Evolutionary conservation across 2,797 vertebrate species (phyloP).

Genomic region (Peromyscus melanophrys): DNA sequence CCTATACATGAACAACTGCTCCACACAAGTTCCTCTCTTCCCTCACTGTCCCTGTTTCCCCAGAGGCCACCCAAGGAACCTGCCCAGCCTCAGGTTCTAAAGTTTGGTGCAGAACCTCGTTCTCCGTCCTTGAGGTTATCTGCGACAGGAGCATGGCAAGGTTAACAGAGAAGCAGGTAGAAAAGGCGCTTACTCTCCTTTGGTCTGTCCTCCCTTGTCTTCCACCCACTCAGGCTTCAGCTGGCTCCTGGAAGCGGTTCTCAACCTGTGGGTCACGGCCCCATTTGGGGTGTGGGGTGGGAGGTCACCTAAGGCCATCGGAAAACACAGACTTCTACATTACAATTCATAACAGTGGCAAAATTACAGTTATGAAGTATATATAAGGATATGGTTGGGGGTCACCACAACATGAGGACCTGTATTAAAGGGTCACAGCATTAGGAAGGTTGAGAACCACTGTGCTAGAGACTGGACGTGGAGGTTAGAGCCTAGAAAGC

Average conservation of each 20-base stretch:
- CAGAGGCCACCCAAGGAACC: background rate
- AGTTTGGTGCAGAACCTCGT: accelerated
- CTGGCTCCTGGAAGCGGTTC: background rate
- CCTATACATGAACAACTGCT: background rate
- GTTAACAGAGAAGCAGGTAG: background rate
- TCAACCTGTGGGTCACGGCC: background rate
- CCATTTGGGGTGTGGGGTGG: accelerated
- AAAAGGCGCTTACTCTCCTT: background rate
- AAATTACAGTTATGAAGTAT: background rate
- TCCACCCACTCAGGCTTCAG: background rate
- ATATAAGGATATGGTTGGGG: background rate
- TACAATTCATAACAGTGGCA: background rate
- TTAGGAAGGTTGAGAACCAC: background rate
- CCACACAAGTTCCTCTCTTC: background rate
- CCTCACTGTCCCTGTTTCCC: background rate
- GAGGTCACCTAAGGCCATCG: background rate
- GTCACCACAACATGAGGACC: background rate
- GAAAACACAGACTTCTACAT: background rate
- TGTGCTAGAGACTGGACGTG: background rate
- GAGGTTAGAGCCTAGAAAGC: background rate
- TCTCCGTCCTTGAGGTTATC: background rate
- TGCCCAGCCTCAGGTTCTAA: background rate
- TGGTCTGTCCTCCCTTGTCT: background rate
- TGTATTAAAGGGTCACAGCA: background rate
- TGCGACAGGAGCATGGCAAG: background rate